These are phyloP conservation scores for Bugulina stolonifera DNA, from an alignment of 2,888 invertebrate genomes.

Conservation along the genomic window DNA sequence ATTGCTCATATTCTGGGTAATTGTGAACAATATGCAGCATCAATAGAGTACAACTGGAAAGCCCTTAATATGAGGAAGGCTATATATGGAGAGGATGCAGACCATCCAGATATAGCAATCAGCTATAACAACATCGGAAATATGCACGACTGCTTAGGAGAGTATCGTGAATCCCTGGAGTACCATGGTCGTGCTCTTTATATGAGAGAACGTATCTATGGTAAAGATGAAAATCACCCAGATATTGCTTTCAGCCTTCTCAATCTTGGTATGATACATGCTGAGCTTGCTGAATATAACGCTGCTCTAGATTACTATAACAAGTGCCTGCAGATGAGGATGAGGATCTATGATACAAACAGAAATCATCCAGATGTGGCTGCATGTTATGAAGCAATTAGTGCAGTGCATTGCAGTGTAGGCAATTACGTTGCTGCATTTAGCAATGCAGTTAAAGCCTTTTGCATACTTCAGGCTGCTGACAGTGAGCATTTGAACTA, in stretches of 20 bases:
- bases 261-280: neutral
- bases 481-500: neutral
- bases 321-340: neutral
- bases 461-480: too few relatives aligned
- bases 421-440: neutral
- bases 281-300: neutral
- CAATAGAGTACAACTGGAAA: neutral
- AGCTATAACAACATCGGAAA: neutral
- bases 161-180: neutral
- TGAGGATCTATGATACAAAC: neutral
- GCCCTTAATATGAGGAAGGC: neutral
- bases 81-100: neutral
- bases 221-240: neutral
- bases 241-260: neutral
- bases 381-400: neutral
- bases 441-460: neutral
- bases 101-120: neutral
- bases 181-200: neutral
- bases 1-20: neutral
- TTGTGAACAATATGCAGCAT: neutral
- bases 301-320: neutral
- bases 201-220: neutral
- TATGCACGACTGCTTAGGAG: neutral
- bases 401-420: neutral
- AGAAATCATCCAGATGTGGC: neutral